Base-by-base conservation (phyloP, 2,797 vertebrate genomes). In the Gadopsis marmoratus region DNA sequence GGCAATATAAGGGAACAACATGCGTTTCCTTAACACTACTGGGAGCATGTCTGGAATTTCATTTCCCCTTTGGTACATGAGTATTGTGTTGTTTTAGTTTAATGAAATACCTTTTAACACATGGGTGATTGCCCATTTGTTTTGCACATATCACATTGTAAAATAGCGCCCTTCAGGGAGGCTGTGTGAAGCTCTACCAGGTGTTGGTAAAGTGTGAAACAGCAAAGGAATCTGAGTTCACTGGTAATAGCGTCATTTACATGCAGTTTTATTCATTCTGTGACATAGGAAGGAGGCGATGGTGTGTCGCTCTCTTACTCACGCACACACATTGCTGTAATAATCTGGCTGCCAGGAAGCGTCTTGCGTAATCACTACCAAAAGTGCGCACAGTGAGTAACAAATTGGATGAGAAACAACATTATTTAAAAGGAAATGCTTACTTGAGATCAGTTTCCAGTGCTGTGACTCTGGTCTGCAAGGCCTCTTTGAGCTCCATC, bases 371-470 rank as follows among this genome's bases (percentile, higher is more conserved):
- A 77, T 19, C 1, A 9, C 59, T 39, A 69, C 56, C 51, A 54
- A 60, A 71, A 69, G 71, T 33, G 68, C 13, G 31, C 35, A 51
- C 39, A 75, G 43, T 31, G 64, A 89, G 29, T 50, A 84, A 82
- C 54, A 78, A 71, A 75, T 5, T 54, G 47, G 45, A 70, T 45
- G 48, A 73, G 65, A 71, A 39, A 71, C 13, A 47, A 51, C 63
- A 21, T 39, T 5, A 3, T 13, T 64, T 17, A 53, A 61, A 63
- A 48, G 66, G 51, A 76, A 67, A 60, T 1, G 5, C 92, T 58
- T 91, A 98, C 97, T 97, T 96, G 60, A 96, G 92, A 48, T 98
- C 97, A n/a, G 96, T 97, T 87, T 99, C 97, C 86, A 99, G 88
- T 0, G 95, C 80, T 16, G 95, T 94, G 78, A 98, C 81, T 66